Base-by-base conservation (phyloP, 2,888 invertebrate species). In the Cephus pygmeus region DNA sequence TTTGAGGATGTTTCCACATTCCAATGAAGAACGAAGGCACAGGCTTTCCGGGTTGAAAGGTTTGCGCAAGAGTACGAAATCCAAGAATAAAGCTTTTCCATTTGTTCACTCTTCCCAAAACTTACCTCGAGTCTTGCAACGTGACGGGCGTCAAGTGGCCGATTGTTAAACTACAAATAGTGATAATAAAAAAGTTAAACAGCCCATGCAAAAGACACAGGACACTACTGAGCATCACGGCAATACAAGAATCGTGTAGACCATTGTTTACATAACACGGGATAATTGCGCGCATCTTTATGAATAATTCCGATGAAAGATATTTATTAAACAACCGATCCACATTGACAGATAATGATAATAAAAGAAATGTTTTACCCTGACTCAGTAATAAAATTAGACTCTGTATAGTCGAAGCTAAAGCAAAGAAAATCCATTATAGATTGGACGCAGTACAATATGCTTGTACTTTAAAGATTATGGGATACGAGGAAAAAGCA, bases 41-140 rank as follows among this genome's bases (percentile, higher is more conserved):
- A 56, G 56, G 23, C 56, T 56, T 23, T 56, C 23, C 56, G 56
- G 56, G 23, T 23, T 6, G 23, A 56, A 56, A 56, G 23, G 23
- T 56, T 56, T 23, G 56, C 56, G 56, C 23, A 23, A 40, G 4
- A 56, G 23, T 34, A 56, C 9, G 56, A 56, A 56, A 56, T 56
- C 23, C 56, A 56, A 56, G 56, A 23, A 71, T 31, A 4, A 11
- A 31, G 71, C 71, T 35, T 71, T 56, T 56, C 3, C 9, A 23
- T 6, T 23, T 56, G 56, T 56, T 56, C 34, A 23, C 34, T 34
- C 35, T 68, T 73, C 87, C 86, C 85, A 86, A 86, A 89, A 90
- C 90, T 90, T 90, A 90, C 90, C 90, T 90, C 89, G 83, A 87
- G 83, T 84, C 87, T 88, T 83, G 88, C 84, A 85, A 88, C 84